Conservation (phyloP, 2,113 vertebrate genomes). For the Todiramphus saurophagus region DNA sequence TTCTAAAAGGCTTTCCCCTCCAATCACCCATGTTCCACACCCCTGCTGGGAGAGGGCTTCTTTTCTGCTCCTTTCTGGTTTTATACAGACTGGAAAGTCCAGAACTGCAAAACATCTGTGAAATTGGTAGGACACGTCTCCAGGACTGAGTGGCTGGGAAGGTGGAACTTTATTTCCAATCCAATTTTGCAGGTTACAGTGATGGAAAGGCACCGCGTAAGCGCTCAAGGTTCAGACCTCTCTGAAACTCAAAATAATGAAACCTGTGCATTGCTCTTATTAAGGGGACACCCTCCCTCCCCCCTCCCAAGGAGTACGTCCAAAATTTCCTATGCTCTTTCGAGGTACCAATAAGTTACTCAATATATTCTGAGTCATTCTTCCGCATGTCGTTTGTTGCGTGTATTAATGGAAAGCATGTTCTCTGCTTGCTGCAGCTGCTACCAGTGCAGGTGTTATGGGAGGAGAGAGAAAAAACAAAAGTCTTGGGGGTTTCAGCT, state of each 20-base stretch:
- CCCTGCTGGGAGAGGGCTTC: background rate
- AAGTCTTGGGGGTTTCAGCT: background rate
- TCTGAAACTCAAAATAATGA: background rate
- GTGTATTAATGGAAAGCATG: background rate
- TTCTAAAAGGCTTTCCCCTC: background rate
- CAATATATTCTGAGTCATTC: background rate
- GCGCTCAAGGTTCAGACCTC: background rate
- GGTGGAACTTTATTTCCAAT: background rate
- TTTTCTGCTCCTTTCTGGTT: background rate
- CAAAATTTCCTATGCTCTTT: background rate
- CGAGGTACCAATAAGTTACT: background rate
- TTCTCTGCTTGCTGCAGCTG: background rate
- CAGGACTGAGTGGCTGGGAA: background rate
- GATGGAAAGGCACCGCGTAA: background rate
- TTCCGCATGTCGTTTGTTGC: background rate
- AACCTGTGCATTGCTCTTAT: background rate
- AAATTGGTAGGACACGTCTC: background rate
- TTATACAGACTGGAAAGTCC: background rate
- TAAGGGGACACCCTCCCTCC: background rate
- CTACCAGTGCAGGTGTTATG: fast-evolving
- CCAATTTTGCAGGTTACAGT: background rate
- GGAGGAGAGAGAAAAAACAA: background rate
- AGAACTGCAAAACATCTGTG: background rate
- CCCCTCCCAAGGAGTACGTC: fast-evolving
- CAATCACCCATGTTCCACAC: background rate